Conservation (phyloP, 2,113 vertebrate genomes). For the Neomonachus schauinslandi region DNA sequence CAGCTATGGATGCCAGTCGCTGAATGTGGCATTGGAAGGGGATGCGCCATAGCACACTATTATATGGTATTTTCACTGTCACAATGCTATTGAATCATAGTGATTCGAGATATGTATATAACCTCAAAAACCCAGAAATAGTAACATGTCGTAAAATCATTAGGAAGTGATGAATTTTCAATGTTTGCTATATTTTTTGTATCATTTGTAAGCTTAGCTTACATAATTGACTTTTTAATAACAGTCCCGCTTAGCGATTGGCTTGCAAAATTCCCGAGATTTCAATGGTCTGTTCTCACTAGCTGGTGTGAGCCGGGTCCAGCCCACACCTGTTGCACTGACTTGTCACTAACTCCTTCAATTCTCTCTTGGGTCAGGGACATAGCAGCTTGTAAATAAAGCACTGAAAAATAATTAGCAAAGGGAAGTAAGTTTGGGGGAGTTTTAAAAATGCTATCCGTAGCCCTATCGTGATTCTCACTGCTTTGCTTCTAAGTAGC, state of each 20-base stretch:
- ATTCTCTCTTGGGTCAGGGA: neutral
- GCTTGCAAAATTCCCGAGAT: neutral
- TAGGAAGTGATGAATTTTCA: neutral
- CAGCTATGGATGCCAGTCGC: fast-evolving
- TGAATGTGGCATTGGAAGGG: neutral
- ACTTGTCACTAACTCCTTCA: neutral
- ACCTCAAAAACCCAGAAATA: neutral
- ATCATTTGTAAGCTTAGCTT: neutral
- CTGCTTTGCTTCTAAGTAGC: neutral
- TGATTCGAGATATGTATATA: fast-evolving
- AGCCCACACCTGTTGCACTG: neutral
- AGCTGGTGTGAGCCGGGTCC: neutral
- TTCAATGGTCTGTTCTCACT: neutral
- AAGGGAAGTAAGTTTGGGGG: neutral
- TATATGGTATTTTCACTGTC: neutral
- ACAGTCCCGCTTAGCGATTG: neutral
- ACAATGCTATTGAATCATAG: fast-evolving
- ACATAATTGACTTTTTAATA: neutral
- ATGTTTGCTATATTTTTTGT: neutral
- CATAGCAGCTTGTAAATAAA: neutral
- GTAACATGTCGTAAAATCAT: neutral
- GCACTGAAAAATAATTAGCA: neutral
- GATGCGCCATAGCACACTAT: fast-evolving
- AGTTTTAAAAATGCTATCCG: neutral
- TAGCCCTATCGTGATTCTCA: neutral